Base-by-base conservation (phyloP, 2,113 vertebrate species). In the Rhabdomys dilectus region DNA sequence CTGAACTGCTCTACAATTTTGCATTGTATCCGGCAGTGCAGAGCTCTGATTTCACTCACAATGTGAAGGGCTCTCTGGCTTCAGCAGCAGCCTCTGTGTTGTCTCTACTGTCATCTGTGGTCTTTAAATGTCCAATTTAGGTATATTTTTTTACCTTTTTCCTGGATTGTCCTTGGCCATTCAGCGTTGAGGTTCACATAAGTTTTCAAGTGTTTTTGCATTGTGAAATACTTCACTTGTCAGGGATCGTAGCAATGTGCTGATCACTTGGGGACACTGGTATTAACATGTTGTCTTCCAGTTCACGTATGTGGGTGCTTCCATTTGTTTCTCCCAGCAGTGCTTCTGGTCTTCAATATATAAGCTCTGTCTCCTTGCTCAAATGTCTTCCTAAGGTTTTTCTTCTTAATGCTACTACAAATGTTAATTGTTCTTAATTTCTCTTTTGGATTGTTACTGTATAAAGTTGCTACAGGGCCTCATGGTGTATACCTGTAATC, bases 151-250 rank as follows among this genome's bases (percentile, higher is more conserved):
- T 64, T 78, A 4, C 5, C 24, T 45, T 42, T 42, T 89, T 64
- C 3, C 26, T 34, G 84, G 58, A 82, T 29, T 76, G 82, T 62
- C 17, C 75, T 91, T 92, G 80, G 42, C 22, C 76, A 42, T 39
- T n/a, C 22, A 16, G 19, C 13, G 9, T 76, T 29, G 58, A 82
- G 24, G 64, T 31, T 92, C 31, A 24, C 29, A 62, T 89, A 42
- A 92, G 64, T 72, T 48, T 92, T 96, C 58, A 51, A 24, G 70
- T 64, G 39, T 31, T 73, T 92, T 56, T 92, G 42, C 77, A 42
- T 21, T 85, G 64, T n/a, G 29, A 19, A 66, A 86, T 29, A 48
- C 29, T 21, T 21, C 24, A 45, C 21, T 66, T 87, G 6, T 17
- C 34, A 86, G 19, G n/a, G 48, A 80, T 36, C 34, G 9, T 13